Conservation (phyloP, 2,888 invertebrate species). For the Marronus borbonicus region DNA sequence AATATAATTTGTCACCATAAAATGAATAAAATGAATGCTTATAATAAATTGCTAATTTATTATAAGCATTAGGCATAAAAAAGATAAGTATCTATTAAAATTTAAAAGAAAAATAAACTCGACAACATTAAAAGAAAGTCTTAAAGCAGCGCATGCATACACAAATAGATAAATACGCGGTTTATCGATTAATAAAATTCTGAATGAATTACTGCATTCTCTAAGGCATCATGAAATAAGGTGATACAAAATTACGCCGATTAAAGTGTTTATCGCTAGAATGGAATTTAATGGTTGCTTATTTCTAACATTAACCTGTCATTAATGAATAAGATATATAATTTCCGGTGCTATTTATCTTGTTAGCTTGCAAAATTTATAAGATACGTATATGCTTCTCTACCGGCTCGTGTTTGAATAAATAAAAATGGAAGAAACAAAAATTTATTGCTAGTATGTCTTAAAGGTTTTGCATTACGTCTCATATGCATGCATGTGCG, state of each 20-base stretch:
- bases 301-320: neutral
- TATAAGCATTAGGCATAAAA: no score
- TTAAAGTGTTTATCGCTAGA: neutral
- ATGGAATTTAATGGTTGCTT: neutral
- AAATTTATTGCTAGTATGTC: neutral
- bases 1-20: no score
- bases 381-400: neutral
- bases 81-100: no score
- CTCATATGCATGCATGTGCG: neutral
- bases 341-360: neutral
- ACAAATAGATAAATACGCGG: neutral
- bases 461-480: neutral
- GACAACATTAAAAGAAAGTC: neutral
- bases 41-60: no score
- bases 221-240: neutral
- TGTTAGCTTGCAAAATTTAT: conserved; percentile 6
- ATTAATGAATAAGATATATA: conserved; percentile 20
- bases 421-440: neutral
- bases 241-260: neutral
- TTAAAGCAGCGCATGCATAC: neutral
- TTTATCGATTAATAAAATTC: conserved; percentile 2
- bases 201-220: neutral
- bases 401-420: neutral
- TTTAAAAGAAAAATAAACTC: neutral
- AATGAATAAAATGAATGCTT: no score